phyloP scores from a whole-genome alignment of 2,113 vertebrate genomes.

The Callipepla californica region DNA sequence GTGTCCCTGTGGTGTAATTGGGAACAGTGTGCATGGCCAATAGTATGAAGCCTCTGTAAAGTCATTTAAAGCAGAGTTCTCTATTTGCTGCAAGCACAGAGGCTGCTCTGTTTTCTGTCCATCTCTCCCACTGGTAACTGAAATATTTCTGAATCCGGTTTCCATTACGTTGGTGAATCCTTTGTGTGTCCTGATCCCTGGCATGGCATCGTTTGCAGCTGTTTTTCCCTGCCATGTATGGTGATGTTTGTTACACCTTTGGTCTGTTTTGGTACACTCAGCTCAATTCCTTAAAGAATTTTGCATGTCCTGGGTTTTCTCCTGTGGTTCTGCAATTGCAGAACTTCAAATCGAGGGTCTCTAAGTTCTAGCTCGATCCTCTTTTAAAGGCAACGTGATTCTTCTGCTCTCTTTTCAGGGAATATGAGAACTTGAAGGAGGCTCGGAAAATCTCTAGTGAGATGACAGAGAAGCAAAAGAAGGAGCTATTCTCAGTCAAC shows the following conservation, averaged over 20 bases:
- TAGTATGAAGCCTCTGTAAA: conserved; percentile 33
- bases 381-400: not conserved
- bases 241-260: not conserved
- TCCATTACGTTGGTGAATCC: not conserved
- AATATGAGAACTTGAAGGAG: conserved; percentile 94
- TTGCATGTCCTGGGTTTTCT: not conserved
- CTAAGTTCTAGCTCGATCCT: not conserved
- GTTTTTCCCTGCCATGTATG: not conserved
- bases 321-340: not conserved
- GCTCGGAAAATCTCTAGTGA: conserved; percentile 85
- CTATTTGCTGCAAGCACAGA: not conserved
- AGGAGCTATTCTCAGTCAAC: conserved; percentile 87
- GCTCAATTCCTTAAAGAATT: not conserved
- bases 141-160: not conserved
- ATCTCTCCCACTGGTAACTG: not conserved
- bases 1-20: conserved; percentile 54
- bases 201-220: not conserved
- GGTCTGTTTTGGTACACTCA: not conserved
- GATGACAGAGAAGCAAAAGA: conserved; percentile 90
- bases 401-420: conserved; percentile 78
- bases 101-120: conserved; percentile 3
- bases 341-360: not conserved
- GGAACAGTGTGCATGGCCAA: conserved; percentile 23
- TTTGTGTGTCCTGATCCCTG: not conserved
- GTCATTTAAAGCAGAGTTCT: conserved; percentile 5